phyloP scores from a whole-genome alignment of 1,140 invertebrate species.

The Himalopsyche phryganea region DNA sequence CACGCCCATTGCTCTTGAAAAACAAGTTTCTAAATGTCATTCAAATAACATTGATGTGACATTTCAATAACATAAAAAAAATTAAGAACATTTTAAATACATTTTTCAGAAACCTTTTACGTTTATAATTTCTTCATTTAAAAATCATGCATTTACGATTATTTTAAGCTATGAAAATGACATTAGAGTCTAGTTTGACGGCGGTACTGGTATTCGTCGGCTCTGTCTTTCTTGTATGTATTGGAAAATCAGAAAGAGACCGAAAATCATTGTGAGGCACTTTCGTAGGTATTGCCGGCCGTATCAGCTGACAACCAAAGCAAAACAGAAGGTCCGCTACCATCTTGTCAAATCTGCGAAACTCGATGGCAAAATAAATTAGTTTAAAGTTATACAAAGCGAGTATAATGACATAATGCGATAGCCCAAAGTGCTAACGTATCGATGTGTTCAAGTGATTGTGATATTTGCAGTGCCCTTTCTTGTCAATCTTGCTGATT shows the following conservation, averaged over 20 bases:
- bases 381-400: slow-evolving; percentile 52
- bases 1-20: slow-evolving; percentile 24
- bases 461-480: slow-evolving; percentile 40
- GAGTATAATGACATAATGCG: slow-evolving; percentile 47
- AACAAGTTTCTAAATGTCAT: slow-evolving; percentile 17
- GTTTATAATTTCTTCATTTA: background rate
- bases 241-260: slow-evolving; percentile 1
- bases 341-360: slow-evolving; percentile 54
- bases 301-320: slow-evolving; percentile 57
- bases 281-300: slow-evolving; percentile 32
- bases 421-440: slow-evolving; percentile 43
- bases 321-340: slow-evolving; percentile 57
- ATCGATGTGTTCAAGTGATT: slow-evolving; percentile 44
- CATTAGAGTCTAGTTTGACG: slow-evolving; percentile 28
- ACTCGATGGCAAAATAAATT: slow-evolving; percentile 52
- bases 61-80: slow-evolving; percentile 1
- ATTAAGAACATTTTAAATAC: background rate
- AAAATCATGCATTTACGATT: slow-evolving; percentile 20
- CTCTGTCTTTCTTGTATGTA: slow-evolving; percentile 2
- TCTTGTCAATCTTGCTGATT: slow-evolving; percentile 44
- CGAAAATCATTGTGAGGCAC: background rate
- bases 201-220: background rate
- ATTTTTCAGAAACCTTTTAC: background rate
- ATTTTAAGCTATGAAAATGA: slow-evolving; percentile 33
- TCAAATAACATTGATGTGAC: slow-evolving; percentile 10